Evolutionary conservation across 2,797 vertebrate species (phyloP), one percentile per base, ranked within the genome.

Genomic region (Choloepus didactylus): DNA sequence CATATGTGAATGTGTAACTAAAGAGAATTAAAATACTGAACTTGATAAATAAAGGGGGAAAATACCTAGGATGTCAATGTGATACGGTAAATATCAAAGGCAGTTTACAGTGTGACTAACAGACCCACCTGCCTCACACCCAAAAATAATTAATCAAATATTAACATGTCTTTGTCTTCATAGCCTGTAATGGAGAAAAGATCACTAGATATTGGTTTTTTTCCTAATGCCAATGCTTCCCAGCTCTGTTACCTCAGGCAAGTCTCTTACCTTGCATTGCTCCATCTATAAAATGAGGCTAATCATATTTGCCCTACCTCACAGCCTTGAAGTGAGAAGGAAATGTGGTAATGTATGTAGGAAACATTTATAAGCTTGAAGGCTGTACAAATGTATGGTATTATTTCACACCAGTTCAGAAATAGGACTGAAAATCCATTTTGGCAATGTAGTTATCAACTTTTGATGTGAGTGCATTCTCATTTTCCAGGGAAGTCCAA

Each of bases 401-500:
- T 94, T 86, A 82, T 64, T 83, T 86, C 81, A 93, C 9, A 89
- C 60, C 46, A 89, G 51, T 92, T 66, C 84, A 93, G 44, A 73
- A 95, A 79, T 91, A 73, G 87, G 51, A 67, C 44, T 46, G 10
- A 76, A 91, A 85, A 64, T 81, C 11, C 54, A 59, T 86, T 91
- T 93, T 64, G n/a, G 95, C 96, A 96, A 81, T 54, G 29, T 67
- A 70, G 12, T 88, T 90, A 59, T 41, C 83, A 88, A 80, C 44
- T 91, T 92, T 89, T 92, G 49, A 75, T 72, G 21, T 75, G 72
- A 94, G 69, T 87, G 18, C 49, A 79, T 75, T 95, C 77, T 81
- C 21, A 54, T 94, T 97, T 95, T 96, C 84, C 62, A 66, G 56
- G 54, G n/a, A 95, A 84, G 18, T 84, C 72, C 38, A 80, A 77